phyloP scores from a whole-genome alignment of 2,113 vertebrate species.

The Nothoprocta perdicaria region DNA sequence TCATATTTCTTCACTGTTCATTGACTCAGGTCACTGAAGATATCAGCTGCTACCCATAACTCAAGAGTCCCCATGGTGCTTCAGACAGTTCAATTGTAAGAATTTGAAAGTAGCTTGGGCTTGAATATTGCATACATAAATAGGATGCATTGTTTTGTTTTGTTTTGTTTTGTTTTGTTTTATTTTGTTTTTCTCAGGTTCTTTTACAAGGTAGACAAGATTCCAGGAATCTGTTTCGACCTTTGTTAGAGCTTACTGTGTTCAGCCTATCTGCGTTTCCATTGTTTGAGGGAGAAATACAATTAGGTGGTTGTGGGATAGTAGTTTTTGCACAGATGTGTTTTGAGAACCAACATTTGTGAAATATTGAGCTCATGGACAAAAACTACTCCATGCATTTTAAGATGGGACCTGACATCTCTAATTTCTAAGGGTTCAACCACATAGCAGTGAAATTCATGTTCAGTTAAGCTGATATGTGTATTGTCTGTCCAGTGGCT shows the following conservation, averaged over 20 bases:
- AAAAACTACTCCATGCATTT: neutral
- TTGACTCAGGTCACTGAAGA: neutral
- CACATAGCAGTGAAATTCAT: neutral
- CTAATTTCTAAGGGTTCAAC: neutral
- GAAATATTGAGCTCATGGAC: neutral
- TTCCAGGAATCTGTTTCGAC: neutral
- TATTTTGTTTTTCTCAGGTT: too few relatives aligned
- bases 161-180: too few relatives aligned
- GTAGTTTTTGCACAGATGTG: accelerated
- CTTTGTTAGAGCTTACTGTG: neutral
- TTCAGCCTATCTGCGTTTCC: neutral
- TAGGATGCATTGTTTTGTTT: neutral
- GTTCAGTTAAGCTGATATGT: neutral
- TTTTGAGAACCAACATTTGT: neutral
- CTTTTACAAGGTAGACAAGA: neutral
- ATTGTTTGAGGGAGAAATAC: neutral
- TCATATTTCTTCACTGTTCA: neutral
- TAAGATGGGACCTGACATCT: neutral
- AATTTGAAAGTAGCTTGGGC: neutral
- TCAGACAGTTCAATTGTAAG: neutral
- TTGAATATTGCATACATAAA: neutral
- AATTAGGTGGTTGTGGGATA: neutral
- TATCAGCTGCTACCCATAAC: neutral
- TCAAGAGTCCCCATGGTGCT: neutral
- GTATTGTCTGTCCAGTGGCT: neutral